phyloP scores from a whole-genome alignment of 92 coral and sea anemone species.

The Anthopleura xanthogrammica region DNA sequence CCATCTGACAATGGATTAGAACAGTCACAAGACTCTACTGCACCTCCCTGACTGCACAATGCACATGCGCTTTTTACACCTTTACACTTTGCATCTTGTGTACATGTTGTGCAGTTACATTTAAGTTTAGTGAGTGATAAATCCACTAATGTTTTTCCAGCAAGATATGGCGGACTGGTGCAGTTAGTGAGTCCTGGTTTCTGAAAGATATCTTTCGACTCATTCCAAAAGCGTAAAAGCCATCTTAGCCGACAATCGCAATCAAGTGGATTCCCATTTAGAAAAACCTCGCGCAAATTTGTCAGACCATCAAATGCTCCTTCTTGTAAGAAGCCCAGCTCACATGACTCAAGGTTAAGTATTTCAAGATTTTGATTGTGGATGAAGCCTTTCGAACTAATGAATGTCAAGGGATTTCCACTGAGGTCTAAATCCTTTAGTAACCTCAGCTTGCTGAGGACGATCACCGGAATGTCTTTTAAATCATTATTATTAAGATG shows the following conservation, averaged over 20 bases:
- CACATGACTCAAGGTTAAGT: slow-evolving; percentile 37
- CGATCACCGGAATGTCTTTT: slow-evolving; percentile 29
- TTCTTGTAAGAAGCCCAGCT: slow-evolving; percentile 39
- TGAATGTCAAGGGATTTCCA: slow-evolving; percentile 40
- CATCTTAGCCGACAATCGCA: slow-evolving; percentile 67
- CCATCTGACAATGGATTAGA: background rate
- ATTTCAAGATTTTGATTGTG: slow-evolving; percentile 32
- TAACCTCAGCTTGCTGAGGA: slow-evolving; percentile 30
- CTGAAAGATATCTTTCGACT: background rate
- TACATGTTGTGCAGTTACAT: slow-evolving; percentile 59
- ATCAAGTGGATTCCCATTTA: slow-evolving; percentile 53
- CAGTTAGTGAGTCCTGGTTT: slow-evolving; percentile 36
- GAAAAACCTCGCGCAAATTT: slow-evolving; percentile 12
- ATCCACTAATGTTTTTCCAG: slow-evolving; percentile 26
- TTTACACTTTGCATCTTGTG: slow-evolving; percentile 28
- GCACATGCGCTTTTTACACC: slow-evolving; percentile 35
- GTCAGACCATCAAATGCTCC: slow-evolving; percentile 38
- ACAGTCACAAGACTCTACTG: slow-evolving; percentile 49
- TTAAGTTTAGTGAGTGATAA: slow-evolving; percentile 39
- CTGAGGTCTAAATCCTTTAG: slow-evolving; percentile 54
- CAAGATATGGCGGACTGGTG: slow-evolving; percentile 25
- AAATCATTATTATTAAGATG: slow-evolving; percentile 44
- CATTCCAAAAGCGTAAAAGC: slow-evolving; percentile 39
- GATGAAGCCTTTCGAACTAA: slow-evolving; percentile 44
- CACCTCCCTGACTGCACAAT: slow-evolving; percentile 33